These are phyloP conservation scores for Coreoperca whiteheadi DNA, from an alignment of 2,113 vertebrate species.

Conservation along the genomic window DNA sequence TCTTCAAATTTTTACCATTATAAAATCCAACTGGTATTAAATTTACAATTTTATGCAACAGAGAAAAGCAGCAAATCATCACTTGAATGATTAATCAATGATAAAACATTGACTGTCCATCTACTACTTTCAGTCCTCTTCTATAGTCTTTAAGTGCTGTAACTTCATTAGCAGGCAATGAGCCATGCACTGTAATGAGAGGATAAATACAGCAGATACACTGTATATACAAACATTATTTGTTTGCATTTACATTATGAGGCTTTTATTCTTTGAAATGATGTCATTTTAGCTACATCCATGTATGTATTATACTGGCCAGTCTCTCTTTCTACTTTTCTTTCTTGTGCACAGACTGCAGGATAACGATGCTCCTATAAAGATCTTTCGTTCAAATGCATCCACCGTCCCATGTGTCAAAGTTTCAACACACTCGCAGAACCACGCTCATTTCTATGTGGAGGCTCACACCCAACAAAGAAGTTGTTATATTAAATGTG, in stretches of 20 bases:
- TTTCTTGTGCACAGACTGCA: neutral
- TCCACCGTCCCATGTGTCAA: neutral
- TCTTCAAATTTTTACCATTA: neutral
- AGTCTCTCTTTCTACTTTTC: neutral
- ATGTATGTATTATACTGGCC: neutral
- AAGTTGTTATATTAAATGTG: neutral
- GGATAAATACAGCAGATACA: neutral
- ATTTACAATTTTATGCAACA: neutral
- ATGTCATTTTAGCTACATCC: neutral
- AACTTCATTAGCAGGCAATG: neutral
- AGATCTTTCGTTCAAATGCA: constrained; percentile 8
- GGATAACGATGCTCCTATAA: neutral
- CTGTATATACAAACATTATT: neutral
- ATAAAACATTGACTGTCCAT: neutral
- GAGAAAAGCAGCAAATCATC: neutral
- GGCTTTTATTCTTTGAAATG: neutral
- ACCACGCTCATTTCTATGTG: neutral
- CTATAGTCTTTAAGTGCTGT: neutral
- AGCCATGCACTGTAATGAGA: neutral
- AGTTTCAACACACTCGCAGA: neutral
- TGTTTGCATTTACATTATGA: neutral
- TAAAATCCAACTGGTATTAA: neutral
- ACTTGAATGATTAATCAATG: neutral
- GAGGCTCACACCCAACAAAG: neutral
- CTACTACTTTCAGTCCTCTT: neutral